Evolutionary conservation across 2,113 vertebrate genomes (phyloP).

Genomic region (Campylomormyrus tamandua): DNA sequence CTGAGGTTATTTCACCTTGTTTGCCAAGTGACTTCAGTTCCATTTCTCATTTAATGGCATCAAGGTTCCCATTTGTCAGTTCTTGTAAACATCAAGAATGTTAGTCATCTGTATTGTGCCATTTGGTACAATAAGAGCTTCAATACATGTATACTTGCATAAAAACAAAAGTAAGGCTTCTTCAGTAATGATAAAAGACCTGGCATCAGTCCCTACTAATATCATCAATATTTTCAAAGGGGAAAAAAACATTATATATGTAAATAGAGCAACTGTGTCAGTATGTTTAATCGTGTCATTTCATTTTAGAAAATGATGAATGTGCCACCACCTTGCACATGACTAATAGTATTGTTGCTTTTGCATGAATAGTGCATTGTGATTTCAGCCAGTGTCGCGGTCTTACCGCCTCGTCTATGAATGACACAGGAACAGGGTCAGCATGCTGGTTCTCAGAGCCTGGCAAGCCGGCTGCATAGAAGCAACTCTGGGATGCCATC

Average conservation of each 20-base stretch:
- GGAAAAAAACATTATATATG: neutral
- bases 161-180: neutral
- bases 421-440: conserved; percentile 57
- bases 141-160: neutral
- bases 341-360: neutral
- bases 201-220: neutral
- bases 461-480: conserved; percentile 76
- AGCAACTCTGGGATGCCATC: conserved; percentile 84
- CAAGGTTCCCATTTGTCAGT: neutral
- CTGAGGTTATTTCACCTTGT: neutral
- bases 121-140: neutral
- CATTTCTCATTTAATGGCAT: neutral
- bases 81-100: neutral
- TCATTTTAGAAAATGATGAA: neutral
- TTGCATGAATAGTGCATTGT: neutral
- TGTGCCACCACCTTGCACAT: neutral
- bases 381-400: neutral
- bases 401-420: conserved; percentile 82
- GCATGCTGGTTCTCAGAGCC: conserved; percentile 69
- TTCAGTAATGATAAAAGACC: neutral
- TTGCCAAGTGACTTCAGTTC: neutral
- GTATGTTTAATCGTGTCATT: neutral
- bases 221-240: neutral
- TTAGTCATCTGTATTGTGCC: neutral
- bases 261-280: neutral